Percentiles rank a stretch among this genome's conserved stretches.
These are phyloP conservation scores for Griposia aprilina DNA, from an alignment of 2,888 invertebrate species.

Conservation along the genomic window DNA sequence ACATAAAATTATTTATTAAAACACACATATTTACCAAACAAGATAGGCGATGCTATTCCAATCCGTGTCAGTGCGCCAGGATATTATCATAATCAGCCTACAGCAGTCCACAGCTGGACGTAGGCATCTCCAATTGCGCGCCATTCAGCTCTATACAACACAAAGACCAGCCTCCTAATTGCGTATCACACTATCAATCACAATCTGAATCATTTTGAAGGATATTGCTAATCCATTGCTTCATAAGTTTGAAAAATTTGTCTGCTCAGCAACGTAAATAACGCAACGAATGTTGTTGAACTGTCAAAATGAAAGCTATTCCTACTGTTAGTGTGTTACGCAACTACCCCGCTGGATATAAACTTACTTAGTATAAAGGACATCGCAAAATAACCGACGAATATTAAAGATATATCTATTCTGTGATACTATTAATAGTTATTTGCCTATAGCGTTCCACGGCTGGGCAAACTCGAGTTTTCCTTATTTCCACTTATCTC, in stretches of 20 bases:
- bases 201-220: no score
- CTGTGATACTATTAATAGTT: not conserved
- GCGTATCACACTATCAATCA: no score
- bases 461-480: no score
- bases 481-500: not conserved
- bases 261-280: no score
- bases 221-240: no score
- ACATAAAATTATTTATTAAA: not conserved
- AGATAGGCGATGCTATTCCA: not conserved
- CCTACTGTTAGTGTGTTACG: no score
- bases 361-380: not conserved
- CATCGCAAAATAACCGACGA: not conserved
- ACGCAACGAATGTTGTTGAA: no score
- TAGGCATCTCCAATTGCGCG: not conserved
- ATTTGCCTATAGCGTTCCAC: not conserved
- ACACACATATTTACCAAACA: not conserved
- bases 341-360: not conserved
- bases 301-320: no score
- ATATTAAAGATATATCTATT: not conserved
- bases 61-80: not conserved
- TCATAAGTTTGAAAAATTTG: no score
- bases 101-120: not conserved
- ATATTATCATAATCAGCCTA: not conserved
- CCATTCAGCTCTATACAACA: not conserved
- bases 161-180: not conserved